A percentile compares a stretch with the other conserved stretches of the same genome.
Evolutionary conservation across 2,797 vertebrate genomes (phyloP).

Genomic region (Squalus acanthias): DNA sequence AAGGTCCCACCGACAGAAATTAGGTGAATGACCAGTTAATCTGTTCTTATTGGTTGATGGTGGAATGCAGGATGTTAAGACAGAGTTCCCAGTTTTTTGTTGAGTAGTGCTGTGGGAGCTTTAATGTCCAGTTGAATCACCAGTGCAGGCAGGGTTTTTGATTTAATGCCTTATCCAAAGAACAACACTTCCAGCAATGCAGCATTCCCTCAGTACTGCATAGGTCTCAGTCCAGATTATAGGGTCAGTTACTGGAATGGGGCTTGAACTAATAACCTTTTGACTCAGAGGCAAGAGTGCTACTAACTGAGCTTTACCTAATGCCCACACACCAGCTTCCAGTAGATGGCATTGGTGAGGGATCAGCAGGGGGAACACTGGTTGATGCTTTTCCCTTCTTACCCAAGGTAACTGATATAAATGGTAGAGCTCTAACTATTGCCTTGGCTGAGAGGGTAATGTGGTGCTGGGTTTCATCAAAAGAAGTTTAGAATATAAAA

Average conservation of each 20-base stretch:
- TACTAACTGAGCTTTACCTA: neutral
- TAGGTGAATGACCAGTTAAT: neutral
- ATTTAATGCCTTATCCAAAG: neutral
- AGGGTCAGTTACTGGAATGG: too few species aligned
- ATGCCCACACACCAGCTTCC: neutral
- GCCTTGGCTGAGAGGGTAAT: too few species aligned
- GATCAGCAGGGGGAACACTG: neutral
- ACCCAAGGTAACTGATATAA: neutral
- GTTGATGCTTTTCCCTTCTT: neutral
- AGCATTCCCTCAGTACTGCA: neutral
- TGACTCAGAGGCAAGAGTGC: too few species aligned
- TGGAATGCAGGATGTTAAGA: neutral
- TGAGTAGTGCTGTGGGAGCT: neutral
- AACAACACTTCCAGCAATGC: neutral
- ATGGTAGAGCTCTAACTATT: too few species aligned
- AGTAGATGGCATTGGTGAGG: neutral
- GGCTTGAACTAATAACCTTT: too few species aligned
- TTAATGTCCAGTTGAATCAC: neutral
- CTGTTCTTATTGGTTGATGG: neutral
- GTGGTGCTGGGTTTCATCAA: too few species aligned
- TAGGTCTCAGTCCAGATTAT: conserved; percentile 67
- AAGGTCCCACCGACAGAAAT: neutral
- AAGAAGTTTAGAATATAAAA: too few species aligned
- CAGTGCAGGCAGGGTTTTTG: neutral
- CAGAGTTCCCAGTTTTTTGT: neutral